Conservation (phyloP, 2,113 vertebrate species). For the Pseudorhombus dupliciocellatus region DNA sequence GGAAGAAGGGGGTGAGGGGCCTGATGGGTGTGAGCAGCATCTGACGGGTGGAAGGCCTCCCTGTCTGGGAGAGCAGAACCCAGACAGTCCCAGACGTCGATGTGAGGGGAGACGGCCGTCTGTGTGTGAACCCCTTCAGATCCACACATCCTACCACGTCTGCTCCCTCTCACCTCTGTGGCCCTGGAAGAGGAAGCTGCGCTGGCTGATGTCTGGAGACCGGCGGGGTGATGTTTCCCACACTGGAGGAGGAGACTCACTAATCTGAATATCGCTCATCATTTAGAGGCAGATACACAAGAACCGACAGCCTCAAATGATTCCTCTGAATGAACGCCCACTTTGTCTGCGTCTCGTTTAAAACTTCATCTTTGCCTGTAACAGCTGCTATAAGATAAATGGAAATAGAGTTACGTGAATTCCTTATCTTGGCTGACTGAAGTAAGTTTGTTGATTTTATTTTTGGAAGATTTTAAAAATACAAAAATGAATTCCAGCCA, state of each 20-base stretch:
- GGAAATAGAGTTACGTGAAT: not conserved
- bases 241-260: conserved; percentile 45
- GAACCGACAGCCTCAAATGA: not conserved
- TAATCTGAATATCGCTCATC: conserved; percentile 45
- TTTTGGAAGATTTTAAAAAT: no score
- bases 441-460: no score
- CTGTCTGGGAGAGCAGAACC: conserved; percentile 76
- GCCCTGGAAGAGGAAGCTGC: conserved; percentile 46
- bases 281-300: conserved; percentile 34
- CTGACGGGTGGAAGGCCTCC: conserved; percentile 61
- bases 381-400: not conserved
- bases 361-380: not conserved
- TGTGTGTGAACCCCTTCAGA: conserved; percentile 60
- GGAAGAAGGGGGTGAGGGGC: conserved; percentile 32
- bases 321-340: not conserved
- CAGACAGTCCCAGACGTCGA: conserved; percentile 80
- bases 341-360: not conserved
- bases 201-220: conserved; percentile 42
- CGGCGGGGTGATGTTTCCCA: conserved; percentile 47
- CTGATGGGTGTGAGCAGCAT: conserved; percentile 38
- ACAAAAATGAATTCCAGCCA: no score
- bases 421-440: not conserved
- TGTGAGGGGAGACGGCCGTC: conserved; percentile 53
- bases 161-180: conserved; percentile 61
- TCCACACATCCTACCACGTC: conserved; percentile 46